A percentile compares a stretch with the other conserved stretches of the same genome.
These are phyloP conservation scores for Chaenocephalus aceratus DNA, from an alignment of 2,113 vertebrate genomes.

Conservation along the genomic window DNA sequence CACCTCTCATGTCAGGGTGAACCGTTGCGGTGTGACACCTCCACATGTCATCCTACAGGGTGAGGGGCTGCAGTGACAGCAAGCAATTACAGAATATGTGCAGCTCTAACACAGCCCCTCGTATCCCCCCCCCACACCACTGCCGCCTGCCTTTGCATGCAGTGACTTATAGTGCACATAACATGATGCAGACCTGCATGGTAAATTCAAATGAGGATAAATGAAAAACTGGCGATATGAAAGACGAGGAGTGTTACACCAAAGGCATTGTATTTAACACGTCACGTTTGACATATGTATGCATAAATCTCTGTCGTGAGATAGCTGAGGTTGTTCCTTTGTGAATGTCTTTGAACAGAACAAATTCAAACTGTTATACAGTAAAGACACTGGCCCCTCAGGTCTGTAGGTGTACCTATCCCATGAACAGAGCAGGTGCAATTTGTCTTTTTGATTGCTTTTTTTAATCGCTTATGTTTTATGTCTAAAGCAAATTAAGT, in stretches of 20 bases:
- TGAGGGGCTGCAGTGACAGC: conserved; percentile 63
- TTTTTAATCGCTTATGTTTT: conserved; percentile 33
- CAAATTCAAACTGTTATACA: conserved; percentile 12
- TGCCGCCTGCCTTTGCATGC: conserved; percentile 15
- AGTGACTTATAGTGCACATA: not conserved
- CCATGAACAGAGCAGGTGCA: conserved; percentile 34
- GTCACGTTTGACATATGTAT: conserved; percentile 18
- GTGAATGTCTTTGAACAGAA: conserved; percentile 24
- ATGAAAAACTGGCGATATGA: not conserved
- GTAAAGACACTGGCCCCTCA: conserved; percentile 16
- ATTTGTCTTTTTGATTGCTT: conserved; percentile 49
- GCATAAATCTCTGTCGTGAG: not conserved
- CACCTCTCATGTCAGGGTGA: conserved; percentile 68
- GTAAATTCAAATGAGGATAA: conserved; percentile 12
- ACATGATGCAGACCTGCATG: conserved; percentile 11
- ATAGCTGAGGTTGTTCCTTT: conserved; percentile 27
- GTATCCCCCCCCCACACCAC: conserved; percentile 5
- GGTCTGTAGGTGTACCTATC: conserved; percentile 12
- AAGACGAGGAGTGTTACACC: not conserved
- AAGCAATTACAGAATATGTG: conserved; percentile 59
- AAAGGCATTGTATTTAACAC: conserved; percentile 12
- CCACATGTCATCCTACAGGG: conserved; percentile 66
- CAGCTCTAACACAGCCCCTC: conserved; percentile 27
- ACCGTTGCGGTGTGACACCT: conserved; percentile 52
- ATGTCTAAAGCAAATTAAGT: conserved; percentile 41